phyloP scores from a whole-genome alignment of 2,113 vertebrate species.

The Phocoena sinus region DNA sequence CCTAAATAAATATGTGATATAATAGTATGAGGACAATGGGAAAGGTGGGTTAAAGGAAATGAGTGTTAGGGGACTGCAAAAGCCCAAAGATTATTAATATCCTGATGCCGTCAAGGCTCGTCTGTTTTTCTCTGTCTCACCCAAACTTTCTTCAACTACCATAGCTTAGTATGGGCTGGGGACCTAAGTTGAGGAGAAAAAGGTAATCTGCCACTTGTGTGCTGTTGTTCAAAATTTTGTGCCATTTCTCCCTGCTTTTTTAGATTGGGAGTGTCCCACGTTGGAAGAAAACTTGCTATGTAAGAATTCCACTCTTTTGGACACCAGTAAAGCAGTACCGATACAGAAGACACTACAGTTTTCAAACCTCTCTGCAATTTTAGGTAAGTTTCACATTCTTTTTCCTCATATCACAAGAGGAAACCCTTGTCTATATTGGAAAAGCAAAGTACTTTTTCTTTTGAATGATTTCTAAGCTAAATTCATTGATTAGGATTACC shows the following conservation, averaged over 20 bases:
- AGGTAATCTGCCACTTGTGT: not conserved
- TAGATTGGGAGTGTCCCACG: slow-evolving; percentile 57
- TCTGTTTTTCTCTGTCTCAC: not conserved
- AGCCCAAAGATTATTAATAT: not conserved
- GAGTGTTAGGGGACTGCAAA: not conserved
- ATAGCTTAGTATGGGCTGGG: not conserved
- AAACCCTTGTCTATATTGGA: not conserved
- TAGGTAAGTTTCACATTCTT: slow-evolving; percentile 78
- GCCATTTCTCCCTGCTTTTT: not conserved
- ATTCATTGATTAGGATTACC: not conserved
- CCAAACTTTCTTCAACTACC: not conserved
- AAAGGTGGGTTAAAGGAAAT: not conserved
- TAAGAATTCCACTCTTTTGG: slow-evolving; percentile 92
- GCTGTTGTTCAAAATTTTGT: not conserved
- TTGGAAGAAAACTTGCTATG: slow-evolving; percentile 16
- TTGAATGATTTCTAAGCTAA: slow-evolving; percentile 12
- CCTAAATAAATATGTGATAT: not conserved
- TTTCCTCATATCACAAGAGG: not conserved
- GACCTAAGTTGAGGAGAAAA: not conserved
- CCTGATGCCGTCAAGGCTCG: not conserved
- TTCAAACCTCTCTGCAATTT: slow-evolving; percentile 86
- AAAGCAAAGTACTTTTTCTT: not conserved
- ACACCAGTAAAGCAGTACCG: slow-evolving; percentile 83
- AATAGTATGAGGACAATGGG: not conserved
- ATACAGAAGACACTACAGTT: slow-evolving; percentile 79